A percentile compares a stretch with the other conserved stretches of the same genome.
Conservation (phyloP, 2,113 vertebrate genomes). For the Hemibagrus wyckioides region DNA sequence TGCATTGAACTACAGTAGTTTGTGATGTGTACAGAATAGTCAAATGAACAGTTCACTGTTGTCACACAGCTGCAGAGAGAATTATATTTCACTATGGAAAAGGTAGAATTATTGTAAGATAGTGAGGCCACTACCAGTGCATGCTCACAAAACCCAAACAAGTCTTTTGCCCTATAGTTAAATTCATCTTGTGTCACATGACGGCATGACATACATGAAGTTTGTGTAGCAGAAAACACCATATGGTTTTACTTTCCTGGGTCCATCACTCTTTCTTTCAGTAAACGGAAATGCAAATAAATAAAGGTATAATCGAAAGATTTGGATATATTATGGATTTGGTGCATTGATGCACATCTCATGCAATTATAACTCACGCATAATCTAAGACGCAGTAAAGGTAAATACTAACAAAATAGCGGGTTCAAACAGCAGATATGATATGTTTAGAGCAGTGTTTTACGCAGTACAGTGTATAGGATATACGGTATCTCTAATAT, state of each 20-base stretch:
- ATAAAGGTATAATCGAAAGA: neutral
- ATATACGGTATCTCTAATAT: neutral
- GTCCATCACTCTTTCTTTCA: neutral
- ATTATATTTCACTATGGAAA: neutral
- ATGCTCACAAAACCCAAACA: neutral
- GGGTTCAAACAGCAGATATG: no score
- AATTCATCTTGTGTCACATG: neutral
- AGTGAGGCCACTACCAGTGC: neutral
- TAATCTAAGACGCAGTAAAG: neutral
- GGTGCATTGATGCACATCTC: no score
- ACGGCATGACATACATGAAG: neutral
- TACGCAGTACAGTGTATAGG: neutral
- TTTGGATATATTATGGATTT: neutral
- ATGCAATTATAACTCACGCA: no score
- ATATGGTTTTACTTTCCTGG: neutral
- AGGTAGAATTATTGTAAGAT: neutral
- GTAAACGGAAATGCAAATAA: neutral
- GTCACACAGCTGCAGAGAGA: neutral
- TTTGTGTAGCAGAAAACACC: neutral
- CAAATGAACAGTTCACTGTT: neutral
- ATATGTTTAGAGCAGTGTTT: no score
- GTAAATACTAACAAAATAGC: no score
- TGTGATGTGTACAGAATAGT: neutral
- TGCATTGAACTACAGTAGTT: neutral
- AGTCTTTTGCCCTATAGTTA: neutral